Conservation (phyloP, 1,140 invertebrate genomes). For the Cheumatopsyche charites region DNA sequence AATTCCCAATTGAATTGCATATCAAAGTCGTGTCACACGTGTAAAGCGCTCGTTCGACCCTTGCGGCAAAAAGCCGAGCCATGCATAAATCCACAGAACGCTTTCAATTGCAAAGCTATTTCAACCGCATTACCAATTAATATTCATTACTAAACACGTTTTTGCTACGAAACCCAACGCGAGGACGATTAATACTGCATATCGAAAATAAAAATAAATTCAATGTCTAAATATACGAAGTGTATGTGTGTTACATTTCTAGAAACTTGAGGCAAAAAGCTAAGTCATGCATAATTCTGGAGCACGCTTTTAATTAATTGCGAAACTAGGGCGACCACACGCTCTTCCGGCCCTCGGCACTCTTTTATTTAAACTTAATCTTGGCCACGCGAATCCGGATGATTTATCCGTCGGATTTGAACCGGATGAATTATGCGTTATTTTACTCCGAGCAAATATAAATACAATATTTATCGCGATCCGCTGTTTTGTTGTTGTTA, state of each 20-base stretch:
- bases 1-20: too few species aligned
- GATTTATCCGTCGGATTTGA: conserved; percentile 6
- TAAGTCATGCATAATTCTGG: neutral
- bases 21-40: too few species aligned
- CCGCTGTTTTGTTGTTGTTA: neutral
- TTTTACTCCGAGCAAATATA: conserved; percentile 8
- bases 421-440: conserved; percentile 15
- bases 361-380: conserved; percentile 16
- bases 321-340: too few species aligned
- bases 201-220: neutral
- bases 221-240: neutral
- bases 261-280: neutral
- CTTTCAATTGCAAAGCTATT: too few species aligned
- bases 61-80: too few species aligned
- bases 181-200: neutral
- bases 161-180: too few species aligned
- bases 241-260: neutral
- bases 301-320: too few species aligned
- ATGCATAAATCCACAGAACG: neutral
- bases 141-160: too few species aligned
- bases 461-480: conserved; percentile 3
- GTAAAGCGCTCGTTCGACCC: too few species aligned
- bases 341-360: too few species aligned
- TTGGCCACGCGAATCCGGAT: neutral
- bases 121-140: too few species aligned